phyloP scores from a whole-genome alignment of 2,797 vertebrate genomes.

The Mus caroli region DNA sequence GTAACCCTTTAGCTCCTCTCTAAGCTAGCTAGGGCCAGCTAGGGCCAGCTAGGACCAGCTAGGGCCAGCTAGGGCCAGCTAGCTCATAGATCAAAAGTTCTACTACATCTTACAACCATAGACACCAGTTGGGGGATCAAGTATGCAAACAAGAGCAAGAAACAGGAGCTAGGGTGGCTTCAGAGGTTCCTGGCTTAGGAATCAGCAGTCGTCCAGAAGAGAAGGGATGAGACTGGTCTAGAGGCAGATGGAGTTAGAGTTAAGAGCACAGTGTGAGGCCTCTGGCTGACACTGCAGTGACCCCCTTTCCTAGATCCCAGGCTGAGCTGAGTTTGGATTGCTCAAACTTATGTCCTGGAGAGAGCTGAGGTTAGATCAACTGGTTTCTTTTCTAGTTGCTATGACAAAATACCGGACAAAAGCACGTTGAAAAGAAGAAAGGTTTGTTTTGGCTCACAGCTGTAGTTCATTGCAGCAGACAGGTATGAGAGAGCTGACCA shows the following conservation, averaged over 20 bases:
- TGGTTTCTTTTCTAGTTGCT: background rate
- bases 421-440: background rate
- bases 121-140: no score
- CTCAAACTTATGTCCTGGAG: background rate
- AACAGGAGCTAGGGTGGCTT: background rate
- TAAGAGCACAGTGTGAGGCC: no score
- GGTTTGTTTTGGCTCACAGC: background rate
- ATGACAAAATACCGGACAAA: no score
- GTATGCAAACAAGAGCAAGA: background rate
- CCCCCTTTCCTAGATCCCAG: background rate
- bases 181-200: background rate
- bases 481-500: background rate
- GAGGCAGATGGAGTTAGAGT: background rate
- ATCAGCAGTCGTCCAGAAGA: background rate
- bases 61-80: background rate
- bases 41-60: no score
- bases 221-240: fast-evolving
- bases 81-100: background rate
- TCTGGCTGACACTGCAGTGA: no score
- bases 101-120: background rate
- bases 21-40: background rate
- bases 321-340: background rate
- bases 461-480: background rate
- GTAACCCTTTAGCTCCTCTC: background rate
- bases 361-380: background rate